phyloP scores from a whole-genome alignment of 2,797 vertebrate genomes.

The Hybognathus amarus region DNA sequence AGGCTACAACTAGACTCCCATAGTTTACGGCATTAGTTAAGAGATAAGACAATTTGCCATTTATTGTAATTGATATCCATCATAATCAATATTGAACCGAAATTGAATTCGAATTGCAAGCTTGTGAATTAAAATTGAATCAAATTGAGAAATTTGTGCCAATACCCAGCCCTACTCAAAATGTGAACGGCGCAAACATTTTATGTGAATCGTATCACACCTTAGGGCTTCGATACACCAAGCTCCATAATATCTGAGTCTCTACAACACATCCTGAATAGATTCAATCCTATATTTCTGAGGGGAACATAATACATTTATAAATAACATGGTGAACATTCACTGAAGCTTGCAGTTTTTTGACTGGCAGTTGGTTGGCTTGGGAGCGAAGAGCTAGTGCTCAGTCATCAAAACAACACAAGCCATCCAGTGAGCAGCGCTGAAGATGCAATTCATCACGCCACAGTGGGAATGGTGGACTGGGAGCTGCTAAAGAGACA shows the following conservation, averaged over 20 bases:
- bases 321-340: background rate
- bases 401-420: constrained; percentile 45
- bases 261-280: background rate
- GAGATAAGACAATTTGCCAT: no score
- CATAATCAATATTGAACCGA: no score
- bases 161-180: no score
- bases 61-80: no score
- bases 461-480: background rate
- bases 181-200: background rate
- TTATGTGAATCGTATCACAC: constrained; percentile 4
- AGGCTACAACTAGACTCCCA: no score
- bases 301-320: background rate
- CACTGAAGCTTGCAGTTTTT: constrained; percentile 8
- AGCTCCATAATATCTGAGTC: background rate
- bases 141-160: no score
- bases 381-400: background rate
- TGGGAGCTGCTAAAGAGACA: constrained; percentile 24
- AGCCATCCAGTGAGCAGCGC: constrained; percentile 1
- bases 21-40: no score
- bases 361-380: constrained; percentile 24
- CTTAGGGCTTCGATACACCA: background rate
- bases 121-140: no score
- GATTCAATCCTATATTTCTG: background rate
- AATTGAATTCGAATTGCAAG: no score
- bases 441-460: constrained; percentile 33